Percentiles rank a stretch among this genome's conserved stretches.
Conservation (phyloP, 2,888 invertebrate genomes). For the Diplolepis rosae region DNA sequence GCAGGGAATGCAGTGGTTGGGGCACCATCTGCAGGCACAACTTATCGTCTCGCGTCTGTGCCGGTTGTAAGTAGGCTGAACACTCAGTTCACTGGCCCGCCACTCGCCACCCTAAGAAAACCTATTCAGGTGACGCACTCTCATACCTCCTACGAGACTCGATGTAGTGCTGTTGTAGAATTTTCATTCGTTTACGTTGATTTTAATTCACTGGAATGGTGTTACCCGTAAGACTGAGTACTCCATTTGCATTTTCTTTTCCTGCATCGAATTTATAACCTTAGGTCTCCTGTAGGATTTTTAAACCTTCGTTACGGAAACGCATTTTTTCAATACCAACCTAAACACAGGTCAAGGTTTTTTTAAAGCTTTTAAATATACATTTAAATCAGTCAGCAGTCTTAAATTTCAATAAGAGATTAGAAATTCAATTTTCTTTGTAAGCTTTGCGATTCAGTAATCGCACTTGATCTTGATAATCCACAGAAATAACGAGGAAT, state of each 20-base stretch:
- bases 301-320: not conserved
- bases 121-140: conserved; percentile 73
- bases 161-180: conserved; percentile 69
- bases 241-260: conserved; percentile 14
- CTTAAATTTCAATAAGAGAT: not conserved
- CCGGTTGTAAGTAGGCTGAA: conserved; percentile 87
- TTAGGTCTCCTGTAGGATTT: conserved; percentile 11
- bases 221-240: conserved; percentile 45
- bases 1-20: conserved; percentile 67
- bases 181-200: conserved; percentile 47
- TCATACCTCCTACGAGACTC: conserved; percentile 68
- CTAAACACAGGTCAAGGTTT: conserved; percentile 25
- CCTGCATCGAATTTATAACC: conserved; percentile 18
- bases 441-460: no score
- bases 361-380: not conserved
- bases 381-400: not conserved
- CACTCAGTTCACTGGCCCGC: conserved; percentile 78
- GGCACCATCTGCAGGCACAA: conserved; percentile 75
- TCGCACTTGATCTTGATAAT: no score
- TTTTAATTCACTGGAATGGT: conserved; percentile 60
- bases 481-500: no score
- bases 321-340: conserved; percentile 24
- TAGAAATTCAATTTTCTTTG: no score
- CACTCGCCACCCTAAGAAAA: conserved; percentile 78
- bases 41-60: conserved; percentile 89